Percentiles rank a stretch among this genome's conserved stretches.
phyloP scores from a whole-genome alignment of 2,888 invertebrate species.

The Empis stercorea region DNA sequence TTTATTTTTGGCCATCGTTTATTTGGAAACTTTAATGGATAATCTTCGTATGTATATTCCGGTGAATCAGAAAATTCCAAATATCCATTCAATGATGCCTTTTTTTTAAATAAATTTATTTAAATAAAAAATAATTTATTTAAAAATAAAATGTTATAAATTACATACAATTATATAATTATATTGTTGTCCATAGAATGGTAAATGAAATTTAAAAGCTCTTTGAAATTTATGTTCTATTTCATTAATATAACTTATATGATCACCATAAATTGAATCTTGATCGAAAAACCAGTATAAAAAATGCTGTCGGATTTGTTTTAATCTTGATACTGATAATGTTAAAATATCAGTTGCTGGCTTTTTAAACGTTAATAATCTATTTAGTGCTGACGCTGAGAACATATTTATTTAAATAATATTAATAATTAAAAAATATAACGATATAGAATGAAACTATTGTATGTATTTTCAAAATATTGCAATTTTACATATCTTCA shows the following conservation, averaged over 20 bases:
- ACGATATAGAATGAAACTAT: too few relatives aligned
- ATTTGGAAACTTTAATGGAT: slow-evolving; percentile 61
- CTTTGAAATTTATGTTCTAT: slow-evolving; percentile 72
- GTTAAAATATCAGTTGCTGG: too few relatives aligned
- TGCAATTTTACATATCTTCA: too few relatives aligned
- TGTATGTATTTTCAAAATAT: too few relatives aligned
- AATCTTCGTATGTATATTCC: slow-evolving; percentile 48
- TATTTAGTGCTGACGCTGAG: too few relatives aligned
- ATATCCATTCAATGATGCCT: slow-evolving; percentile 64
- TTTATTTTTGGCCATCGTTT: slow-evolving; percentile 68
- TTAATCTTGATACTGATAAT: slow-evolving; percentile 37
- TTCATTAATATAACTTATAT: slow-evolving; percentile 62
- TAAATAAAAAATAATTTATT: not conserved
- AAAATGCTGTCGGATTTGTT: slow-evolving; percentile 51
- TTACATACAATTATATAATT: slow-evolving; percentile 69
- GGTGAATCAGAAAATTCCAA: slow-evolving; percentile 78
- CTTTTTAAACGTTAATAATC: too few relatives aligned
- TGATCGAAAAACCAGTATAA: slow-evolving; percentile 74
- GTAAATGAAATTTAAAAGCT: slow-evolving; percentile 75
- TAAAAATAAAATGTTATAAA: not conserved
- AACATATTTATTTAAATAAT: too few relatives aligned
- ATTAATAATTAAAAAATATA: too few relatives aligned
- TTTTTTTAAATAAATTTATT: not conserved
- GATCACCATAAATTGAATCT: slow-evolving; percentile 43
- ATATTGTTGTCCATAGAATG: slow-evolving; percentile 76